Conservation (phyloP, 2,113 vertebrate genomes). For the Leucopsar rothschildi region DNA sequence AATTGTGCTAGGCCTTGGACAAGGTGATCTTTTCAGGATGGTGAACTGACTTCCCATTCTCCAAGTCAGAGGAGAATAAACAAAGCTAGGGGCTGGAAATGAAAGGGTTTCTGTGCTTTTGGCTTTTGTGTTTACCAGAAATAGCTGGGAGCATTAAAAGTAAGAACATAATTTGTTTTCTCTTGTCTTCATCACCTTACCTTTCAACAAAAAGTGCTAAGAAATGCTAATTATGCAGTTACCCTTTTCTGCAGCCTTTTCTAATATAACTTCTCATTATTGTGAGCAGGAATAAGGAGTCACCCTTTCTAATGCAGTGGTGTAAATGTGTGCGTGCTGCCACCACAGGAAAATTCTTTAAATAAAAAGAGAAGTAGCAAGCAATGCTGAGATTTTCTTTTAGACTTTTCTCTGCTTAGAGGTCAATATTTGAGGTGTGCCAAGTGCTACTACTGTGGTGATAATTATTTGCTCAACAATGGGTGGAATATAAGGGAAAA, state of each 20-base stretch:
- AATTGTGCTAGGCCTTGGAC: accelerated
- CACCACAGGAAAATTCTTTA: background rate
- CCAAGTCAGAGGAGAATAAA: background rate
- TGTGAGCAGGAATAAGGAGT: background rate
- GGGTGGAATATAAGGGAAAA: background rate
- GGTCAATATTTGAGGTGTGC: background rate
- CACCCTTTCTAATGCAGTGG: background rate
- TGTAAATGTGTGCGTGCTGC: accelerated
- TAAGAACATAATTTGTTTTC: background rate
- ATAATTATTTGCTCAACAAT: background rate
- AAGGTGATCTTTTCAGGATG: background rate
- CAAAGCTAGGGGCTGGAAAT: background rate
- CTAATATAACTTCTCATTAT: background rate
- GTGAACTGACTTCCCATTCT: background rate
- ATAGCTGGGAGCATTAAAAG: background rate
- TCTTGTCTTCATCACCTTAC: background rate
- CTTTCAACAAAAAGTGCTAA: background rate
- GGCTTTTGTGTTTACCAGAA: background rate
- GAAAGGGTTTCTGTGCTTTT: background rate
- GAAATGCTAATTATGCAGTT: background rate
- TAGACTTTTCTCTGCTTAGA: background rate
- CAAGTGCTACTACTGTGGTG: background rate
- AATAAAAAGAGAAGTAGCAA: background rate
- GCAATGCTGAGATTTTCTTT: background rate
- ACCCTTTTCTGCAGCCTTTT: background rate